A percentile compares a stretch with the other conserved stretches of the same genome.
Evolutionary conservation across 2,113 vertebrate species (phyloP).

Genomic region (Stomatorhinus ivindoensis): DNA sequence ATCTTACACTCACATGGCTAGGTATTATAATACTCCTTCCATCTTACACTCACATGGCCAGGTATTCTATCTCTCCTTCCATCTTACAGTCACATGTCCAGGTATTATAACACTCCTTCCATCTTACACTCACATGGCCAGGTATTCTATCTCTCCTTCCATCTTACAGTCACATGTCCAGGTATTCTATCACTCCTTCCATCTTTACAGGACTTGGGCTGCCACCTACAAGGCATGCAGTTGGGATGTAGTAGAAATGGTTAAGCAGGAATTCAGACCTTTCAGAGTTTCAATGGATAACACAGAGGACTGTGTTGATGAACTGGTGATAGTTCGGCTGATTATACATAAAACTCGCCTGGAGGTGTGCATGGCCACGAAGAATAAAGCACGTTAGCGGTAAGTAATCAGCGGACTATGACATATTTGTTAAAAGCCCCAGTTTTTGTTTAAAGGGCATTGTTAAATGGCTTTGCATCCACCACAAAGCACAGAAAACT

Average conservation of each 20-base stretch:
- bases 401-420: neutral
- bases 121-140: no score
- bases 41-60: no score
- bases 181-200: neutral
- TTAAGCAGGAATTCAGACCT: neutral
- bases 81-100: no score
- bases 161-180: no score
- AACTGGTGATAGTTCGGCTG: neutral
- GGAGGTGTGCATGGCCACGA: neutral
- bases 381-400: neutral
- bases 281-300: neutral
- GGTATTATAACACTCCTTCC: no score
- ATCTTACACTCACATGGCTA: no score
- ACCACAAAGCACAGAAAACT: neutral
- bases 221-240: neutral
- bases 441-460: neutral
- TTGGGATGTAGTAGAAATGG: neutral
- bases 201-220: neutral
- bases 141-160: no score
- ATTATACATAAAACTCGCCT: neutral
- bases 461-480: neutral
- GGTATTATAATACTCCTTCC: no score
- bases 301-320: neutral
- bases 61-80: no score
- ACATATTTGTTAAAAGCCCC: neutral